Conservation (phyloP, 2,888 invertebrate species). For the Aspidiotus rigidus region DNA sequence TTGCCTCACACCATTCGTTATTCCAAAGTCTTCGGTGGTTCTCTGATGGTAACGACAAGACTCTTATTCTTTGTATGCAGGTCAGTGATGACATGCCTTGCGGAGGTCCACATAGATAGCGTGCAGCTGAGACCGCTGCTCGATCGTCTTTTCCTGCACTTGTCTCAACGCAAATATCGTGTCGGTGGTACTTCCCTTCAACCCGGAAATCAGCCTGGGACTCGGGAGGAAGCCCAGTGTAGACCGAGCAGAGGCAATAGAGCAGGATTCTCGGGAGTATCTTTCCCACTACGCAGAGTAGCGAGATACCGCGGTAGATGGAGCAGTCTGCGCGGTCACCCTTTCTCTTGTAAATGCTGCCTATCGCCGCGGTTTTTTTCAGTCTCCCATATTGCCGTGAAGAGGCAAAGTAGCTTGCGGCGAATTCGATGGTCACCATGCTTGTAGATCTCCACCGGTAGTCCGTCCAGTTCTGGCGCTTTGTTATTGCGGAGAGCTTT, state of each 20-base stretch:
- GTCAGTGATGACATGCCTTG: not conserved
- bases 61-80: not conserved
- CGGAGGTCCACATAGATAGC: not conserved
- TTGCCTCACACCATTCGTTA: not conserved
- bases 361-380: not conserved
- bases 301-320: not conserved
- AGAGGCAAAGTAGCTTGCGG: not conserved
- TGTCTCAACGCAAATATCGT: not conserved
- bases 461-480: not conserved
- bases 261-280: not conserved
- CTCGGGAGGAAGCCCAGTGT: not conserved
- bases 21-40: too few species aligned
- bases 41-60: too few species aligned
- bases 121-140: not conserved
- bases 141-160: too few species aligned
- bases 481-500: too few species aligned
- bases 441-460: not conserved
- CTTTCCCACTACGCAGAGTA: not conserved
- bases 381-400: too few species aligned
- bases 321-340: not conserved
- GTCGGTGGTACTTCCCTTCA: not conserved
- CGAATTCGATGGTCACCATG: not conserved
- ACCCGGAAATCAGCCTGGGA: not conserved
- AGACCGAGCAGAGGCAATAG: not conserved
- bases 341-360: not conserved